Percentiles rank a stretch among this genome's conserved stretches.
phyloP scores from a whole-genome alignment of 2,113 vertebrate species.

The Corythaixoides concolor region DNA sequence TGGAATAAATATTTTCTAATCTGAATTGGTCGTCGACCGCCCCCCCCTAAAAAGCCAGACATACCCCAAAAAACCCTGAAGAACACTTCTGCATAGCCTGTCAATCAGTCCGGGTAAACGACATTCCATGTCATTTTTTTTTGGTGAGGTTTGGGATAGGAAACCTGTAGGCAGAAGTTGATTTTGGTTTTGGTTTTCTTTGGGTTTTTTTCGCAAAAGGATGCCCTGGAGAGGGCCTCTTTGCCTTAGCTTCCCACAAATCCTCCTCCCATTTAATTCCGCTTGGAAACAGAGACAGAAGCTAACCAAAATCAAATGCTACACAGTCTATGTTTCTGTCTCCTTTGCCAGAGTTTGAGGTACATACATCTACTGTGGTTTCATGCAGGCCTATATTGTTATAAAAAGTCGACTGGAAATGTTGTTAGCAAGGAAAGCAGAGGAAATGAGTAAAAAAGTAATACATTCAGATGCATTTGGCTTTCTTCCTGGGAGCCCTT shows the following conservation, averaged over 20 bases:
- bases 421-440: conserved; percentile 20
- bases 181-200: no score
- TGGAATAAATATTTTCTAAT: conserved; percentile 21
- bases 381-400: background rate
- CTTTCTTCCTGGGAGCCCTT: conserved; percentile 50
- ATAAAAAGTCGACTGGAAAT: conserved; percentile 42
- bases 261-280: background rate
- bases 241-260: background rate
- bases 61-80: background rate
- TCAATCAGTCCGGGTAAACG: background rate
- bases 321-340: background rate
- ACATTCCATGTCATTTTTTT: background rate
- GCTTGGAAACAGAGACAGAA: background rate
- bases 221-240: background rate
- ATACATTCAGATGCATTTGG: conserved; percentile 46
- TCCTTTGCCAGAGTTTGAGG: background rate
- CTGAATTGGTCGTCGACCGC: background rate
- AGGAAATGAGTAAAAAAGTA: conserved; percentile 56
- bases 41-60: background rate
- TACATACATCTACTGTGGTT: background rate
- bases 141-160: background rate
- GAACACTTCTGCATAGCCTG: background rate
- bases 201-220: background rate
- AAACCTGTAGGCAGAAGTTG: background rate
- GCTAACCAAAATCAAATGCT: background rate